These are phyloP conservation scores for Philaethria dido DNA, from an alignment of 2,888 invertebrate genomes.

Conservation along the genomic window DNA sequence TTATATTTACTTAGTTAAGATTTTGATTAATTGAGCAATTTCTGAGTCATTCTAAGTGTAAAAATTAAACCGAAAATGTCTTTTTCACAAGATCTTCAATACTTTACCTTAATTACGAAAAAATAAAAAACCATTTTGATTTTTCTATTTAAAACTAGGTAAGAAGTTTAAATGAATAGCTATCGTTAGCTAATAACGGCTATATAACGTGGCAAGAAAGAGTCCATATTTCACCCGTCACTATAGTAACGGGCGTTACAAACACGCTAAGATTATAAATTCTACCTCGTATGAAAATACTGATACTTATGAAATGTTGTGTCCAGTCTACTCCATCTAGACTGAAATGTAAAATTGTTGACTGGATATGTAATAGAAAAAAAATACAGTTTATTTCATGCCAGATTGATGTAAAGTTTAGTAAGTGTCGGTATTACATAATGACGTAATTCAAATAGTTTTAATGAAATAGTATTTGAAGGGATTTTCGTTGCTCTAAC, in stretches of 20 bases:
- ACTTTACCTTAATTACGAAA: not conserved
- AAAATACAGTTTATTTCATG: not conserved
- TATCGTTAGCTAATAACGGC: constrained; percentile 75
- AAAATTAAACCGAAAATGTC: not conserved
- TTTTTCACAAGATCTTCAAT: not conserved
- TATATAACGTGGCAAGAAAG: constrained; percentile 69
- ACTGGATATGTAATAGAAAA: too few relatives aligned
- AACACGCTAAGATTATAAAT: constrained; percentile 60
- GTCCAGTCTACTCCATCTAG: constrained; percentile 27
- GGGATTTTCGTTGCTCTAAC: not conserved
- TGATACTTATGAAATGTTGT: constrained; percentile 41
- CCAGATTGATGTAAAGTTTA: not conserved
- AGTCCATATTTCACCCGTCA: constrained; percentile 76
- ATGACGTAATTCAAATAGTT: not conserved
- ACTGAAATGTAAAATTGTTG: not conserved
- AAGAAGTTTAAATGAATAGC: constrained; percentile 62
- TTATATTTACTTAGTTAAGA: too few relatives aligned
- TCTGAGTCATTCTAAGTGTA: too few relatives aligned
- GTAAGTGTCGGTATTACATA: not conserved
- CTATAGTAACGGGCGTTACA: constrained; percentile 70
- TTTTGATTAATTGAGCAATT: too few relatives aligned
- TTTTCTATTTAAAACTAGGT: constrained; percentile 36
- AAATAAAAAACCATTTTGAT: constrained; percentile 21
- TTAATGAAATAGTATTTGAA: not conserved
- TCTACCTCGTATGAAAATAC: constrained; percentile 37